phyloP scores from a whole-genome alignment of 2,797 vertebrate species.

The Parotocinclus haroldoi region DNA sequence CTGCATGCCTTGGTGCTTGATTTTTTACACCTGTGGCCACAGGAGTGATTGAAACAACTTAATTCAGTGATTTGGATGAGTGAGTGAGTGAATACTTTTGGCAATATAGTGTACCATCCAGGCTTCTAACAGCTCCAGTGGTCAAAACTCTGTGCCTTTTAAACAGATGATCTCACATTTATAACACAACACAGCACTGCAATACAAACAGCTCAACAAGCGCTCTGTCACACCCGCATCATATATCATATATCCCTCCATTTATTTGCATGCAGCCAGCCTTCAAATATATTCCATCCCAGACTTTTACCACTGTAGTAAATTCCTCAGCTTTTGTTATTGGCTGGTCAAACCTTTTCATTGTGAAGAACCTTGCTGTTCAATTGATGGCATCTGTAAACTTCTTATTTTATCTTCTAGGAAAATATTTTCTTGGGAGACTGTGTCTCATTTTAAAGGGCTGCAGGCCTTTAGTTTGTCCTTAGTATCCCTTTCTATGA shows the following conservation, averaged over 20 bases:
- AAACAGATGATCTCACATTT: slow-evolving; percentile 19
- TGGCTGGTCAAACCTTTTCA: slow-evolving; percentile 58
- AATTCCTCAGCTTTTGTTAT: slow-evolving; percentile 66
- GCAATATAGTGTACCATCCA: no score
- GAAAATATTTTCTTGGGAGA: slow-evolving; percentile 29
- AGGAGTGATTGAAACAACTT: no score
- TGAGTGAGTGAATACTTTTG: no score
- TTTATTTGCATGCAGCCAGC: slow-evolving; percentile 56
- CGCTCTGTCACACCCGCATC: slow-evolving; percentile 58
- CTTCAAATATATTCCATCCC: slow-evolving; percentile 62
- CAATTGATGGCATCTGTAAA: slow-evolving; percentile 33
- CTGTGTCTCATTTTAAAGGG: slow-evolving; percentile 25
- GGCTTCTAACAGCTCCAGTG: no score
- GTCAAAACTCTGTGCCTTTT: not conserved
- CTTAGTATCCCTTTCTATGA: slow-evolving; percentile 24
- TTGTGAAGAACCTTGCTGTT: slow-evolving; percentile 49
- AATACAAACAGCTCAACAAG: slow-evolving; percentile 30
- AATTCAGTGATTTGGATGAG: no score
- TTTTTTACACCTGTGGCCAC: no score
- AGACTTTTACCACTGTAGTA: slow-evolving; percentile 59
- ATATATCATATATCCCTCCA: slow-evolving; percentile 58
- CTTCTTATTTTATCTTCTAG: slow-evolving; percentile 22
- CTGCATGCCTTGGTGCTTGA: no score
- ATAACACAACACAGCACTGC: slow-evolving; percentile 2
- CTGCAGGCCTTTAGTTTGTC: slow-evolving; percentile 36